Evolutionary conservation across 1,140 invertebrate species (phyloP), one percentile per base, ranked within the genome.

Genomic region (Olivierus martensii): DNA sequence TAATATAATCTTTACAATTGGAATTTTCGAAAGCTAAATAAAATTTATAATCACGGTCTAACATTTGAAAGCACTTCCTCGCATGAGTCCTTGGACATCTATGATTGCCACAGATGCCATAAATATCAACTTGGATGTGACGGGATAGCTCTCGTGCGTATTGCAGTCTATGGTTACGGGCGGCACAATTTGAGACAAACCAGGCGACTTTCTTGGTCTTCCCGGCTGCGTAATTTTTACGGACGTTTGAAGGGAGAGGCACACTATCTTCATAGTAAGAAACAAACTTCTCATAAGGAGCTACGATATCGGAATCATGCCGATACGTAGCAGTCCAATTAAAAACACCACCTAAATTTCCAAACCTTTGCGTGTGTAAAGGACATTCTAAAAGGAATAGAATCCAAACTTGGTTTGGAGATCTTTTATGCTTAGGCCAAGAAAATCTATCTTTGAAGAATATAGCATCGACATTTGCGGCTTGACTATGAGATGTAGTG

Each of bases 21-120:
- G 90, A 92, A 69, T 97, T 98, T 71, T 95, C 90, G 65, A 98
- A 97, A 0, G 92, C 87, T 44, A 97, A 74, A 69, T 97, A 98
- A 72, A 98, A 98, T 67, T 97, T 98, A 71, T 97, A 98, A 48
- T 93, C 84, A 45, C 76, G 81, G 62, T 90, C 82, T 15, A 98
- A 76, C 76, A 92, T 82, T 35, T 88, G 80, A 62, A 92, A 87
- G 63, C 91, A 96, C 62, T 83, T 81, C 58, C 83, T 79, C 2
- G 77, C 72, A 55, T 83, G 81, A 17, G 79, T 59, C 45, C 88
- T 75, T 0, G 87, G 84, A 67, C 89, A 94, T 59, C 81, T 79
- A 48, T 83, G 77, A 6, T 43, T 37, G 19, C 91, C 90, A 67
- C 91, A 96, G 1, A 81, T 82, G 2, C 91, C 91, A 69, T 90